Percentiles rank a stretch among this genome's conserved stretches.
phyloP scores from a whole-genome alignment of 2,888 invertebrate species.

The Drosophila subsilvestris region DNA sequence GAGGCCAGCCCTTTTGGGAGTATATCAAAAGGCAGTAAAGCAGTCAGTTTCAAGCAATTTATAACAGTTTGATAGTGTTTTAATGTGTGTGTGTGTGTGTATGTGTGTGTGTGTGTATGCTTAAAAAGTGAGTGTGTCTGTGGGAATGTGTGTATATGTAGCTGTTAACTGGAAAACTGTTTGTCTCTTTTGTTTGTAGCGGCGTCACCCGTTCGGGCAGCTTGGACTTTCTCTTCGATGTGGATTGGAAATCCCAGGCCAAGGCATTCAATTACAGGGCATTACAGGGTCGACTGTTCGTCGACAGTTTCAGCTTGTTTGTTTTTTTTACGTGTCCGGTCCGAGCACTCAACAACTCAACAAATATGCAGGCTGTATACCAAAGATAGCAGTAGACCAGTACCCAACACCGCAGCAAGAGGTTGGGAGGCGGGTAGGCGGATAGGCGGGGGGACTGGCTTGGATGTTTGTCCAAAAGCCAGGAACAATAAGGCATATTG shows the following conservation, averaged over 20 bases:
- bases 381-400: conserved; percentile 55
- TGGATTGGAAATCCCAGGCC: too few relatives aligned
- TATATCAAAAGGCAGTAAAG: conserved; percentile 46
- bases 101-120: background rate
- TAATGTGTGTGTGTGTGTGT: background rate
- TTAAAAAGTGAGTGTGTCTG: too few relatives aligned
- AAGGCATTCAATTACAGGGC: too few relatives aligned
- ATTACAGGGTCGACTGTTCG: too few relatives aligned
- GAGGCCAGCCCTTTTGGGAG: conserved; percentile 1
- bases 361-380: conserved; percentile 56
- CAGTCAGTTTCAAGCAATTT: conserved; percentile 42
- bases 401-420: conserved; percentile 12
- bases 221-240: too few relatives aligned
- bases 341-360: conserved; percentile 24
- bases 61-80: too few relatives aligned
- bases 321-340: conserved; percentile 21
- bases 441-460: too few relatives aligned
- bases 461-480: conserved; percentile 33
- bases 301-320: conserved; percentile 1
- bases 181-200: too few relatives aligned
- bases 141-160: background rate
- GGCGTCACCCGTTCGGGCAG: too few relatives aligned
- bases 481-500: conserved; percentile 72
- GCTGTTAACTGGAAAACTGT: too few relatives aligned
- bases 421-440: background rate